A percentile compares a stretch with the other conserved stretches of the same genome.
Evolutionary conservation across 2,888 invertebrate species (phyloP).

Genomic region (Bibio marci): DNA sequence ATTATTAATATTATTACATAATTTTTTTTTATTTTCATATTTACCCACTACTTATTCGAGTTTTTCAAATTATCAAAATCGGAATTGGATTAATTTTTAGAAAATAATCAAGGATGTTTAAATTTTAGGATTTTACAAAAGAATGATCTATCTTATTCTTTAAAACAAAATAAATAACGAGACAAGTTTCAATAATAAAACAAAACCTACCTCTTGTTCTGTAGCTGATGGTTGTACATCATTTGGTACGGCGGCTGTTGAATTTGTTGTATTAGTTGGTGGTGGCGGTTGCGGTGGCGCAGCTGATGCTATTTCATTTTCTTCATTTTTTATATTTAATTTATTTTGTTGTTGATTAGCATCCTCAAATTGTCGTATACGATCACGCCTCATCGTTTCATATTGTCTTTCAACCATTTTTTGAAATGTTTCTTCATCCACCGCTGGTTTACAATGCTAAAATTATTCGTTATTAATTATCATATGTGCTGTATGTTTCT

Average conservation of each 20-base stretch:
- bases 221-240: conserved; percentile 1
- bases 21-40: no score
- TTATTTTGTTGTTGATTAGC: conserved; percentile 14
- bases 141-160: no score
- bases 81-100: no score
- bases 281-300: conserved; percentile 17
- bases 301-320: conserved; percentile 8
- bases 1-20: no score
- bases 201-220: conserved; percentile 6
- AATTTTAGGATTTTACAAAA: no score
- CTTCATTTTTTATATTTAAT: no score
- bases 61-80: no score
- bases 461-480: conserved; percentile 7
- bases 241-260: neutral
- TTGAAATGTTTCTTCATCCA: conserved; percentile 84
- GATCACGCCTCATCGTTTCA: conserved; percentile 54
- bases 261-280: conserved; percentile 7
- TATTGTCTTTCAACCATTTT: conserved; percentile 79
- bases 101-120: no score
- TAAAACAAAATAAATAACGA: no score
- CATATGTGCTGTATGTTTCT: no score
- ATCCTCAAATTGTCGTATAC: conserved; percentile 40
- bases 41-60: no score
- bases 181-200: no score
- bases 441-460: conserved; percentile 74